Conservation (phyloP, 2,797 vertebrate genomes). For the Oophaga sylvatica region DNA sequence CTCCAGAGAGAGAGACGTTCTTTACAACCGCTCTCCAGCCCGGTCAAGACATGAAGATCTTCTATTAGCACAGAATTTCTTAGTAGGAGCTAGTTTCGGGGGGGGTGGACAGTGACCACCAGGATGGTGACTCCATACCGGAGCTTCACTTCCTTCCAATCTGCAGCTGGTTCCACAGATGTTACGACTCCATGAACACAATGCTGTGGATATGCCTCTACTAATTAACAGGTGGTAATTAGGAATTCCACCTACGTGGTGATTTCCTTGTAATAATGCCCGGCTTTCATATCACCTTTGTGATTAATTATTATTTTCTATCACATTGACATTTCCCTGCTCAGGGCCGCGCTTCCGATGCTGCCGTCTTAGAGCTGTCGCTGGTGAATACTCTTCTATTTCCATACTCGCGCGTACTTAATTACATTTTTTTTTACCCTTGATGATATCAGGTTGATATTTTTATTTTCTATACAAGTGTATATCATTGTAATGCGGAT, state of each 20-base stretch:
- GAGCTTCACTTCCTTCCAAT: neutral
- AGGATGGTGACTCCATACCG: neutral
- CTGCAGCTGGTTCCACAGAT: neutral
- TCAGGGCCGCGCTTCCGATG: neutral
- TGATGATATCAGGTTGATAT: neutral
- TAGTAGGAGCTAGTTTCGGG: too few species aligned
- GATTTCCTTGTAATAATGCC: neutral
- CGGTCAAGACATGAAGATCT: too few species aligned
- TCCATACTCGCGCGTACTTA: neutral
- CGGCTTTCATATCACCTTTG: neutral
- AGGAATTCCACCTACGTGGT: neutral
- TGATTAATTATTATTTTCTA: conserved; percentile 19
- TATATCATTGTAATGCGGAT: neutral
- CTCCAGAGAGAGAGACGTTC: too few species aligned
- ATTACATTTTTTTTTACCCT: neutral
- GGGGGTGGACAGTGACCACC: too few species aligned
- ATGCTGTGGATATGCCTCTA: neutral
- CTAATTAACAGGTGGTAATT: neutral
- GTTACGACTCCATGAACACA: neutral
- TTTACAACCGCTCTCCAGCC: too few species aligned
- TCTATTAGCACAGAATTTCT: too few species aligned
- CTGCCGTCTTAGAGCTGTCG: neutral
- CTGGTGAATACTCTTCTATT: neutral
- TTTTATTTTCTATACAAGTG: neutral
- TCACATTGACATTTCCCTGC: neutral